phyloP scores from a whole-genome alignment of 2,888 invertebrate genomes.

The Phortica okadai region DNA sequence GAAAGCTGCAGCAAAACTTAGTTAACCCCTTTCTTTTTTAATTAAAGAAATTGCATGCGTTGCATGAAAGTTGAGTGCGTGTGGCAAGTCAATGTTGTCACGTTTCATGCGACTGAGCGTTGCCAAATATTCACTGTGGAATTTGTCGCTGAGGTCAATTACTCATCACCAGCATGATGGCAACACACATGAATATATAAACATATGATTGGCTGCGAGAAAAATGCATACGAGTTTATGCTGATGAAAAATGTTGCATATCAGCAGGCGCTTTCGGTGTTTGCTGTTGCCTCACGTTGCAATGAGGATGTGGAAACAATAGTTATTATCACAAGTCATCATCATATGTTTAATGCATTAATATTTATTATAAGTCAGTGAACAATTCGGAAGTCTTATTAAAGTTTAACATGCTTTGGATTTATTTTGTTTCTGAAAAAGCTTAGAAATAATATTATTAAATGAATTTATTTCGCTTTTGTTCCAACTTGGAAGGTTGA shows the following conservation, averaged over 20 bases:
- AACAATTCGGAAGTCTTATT: no score
- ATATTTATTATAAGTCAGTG: no score
- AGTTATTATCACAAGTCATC: no score
- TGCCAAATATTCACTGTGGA: neutral
- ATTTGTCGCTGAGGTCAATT: conserved; percentile 20
- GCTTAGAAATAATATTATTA: no score
- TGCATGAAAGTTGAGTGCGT: conserved; percentile 11
- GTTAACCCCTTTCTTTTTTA: neutral
- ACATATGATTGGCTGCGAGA: neutral
- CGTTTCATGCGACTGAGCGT: neutral
- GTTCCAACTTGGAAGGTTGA: no score
- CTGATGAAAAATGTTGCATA: conserved; percentile 11
- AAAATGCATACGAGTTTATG: neutral
- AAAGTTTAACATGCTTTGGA: no score
- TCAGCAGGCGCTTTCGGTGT: neutral
- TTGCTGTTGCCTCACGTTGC: neutral
- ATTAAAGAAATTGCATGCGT: neutral
- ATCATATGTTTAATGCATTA: no score
- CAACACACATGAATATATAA: neutral
- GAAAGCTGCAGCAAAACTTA: neutral
- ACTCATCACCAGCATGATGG: neutral
- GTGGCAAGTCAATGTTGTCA: neutral
- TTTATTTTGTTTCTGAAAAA: no score
- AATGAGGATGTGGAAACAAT: no score
- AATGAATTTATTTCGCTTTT: no score